Evolutionary conservation across 2,797 vertebrate species (phyloP).

Genomic region (Sebastolobus alascanus): DNA sequence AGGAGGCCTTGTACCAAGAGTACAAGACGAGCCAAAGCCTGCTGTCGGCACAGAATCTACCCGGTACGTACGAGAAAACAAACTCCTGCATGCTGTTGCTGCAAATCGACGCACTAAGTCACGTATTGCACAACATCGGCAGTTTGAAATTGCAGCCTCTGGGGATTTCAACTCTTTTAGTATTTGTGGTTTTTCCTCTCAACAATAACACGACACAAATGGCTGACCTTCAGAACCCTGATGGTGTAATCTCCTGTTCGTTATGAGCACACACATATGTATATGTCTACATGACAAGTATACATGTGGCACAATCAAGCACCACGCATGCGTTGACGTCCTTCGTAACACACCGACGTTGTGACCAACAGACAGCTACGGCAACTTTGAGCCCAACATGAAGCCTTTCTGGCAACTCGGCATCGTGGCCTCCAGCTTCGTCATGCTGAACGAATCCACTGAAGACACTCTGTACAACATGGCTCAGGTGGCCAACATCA

Average conservation of each 20-base stretch:
- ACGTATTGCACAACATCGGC: conserved; percentile 6
- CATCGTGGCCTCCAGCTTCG: conserved; percentile 85
- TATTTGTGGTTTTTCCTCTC: conserved; percentile 4
- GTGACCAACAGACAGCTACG: conserved; percentile 86
- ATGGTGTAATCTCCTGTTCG: neutral
- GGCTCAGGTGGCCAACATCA: conserved; percentile 88
- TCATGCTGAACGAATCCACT: conserved; percentile 91
- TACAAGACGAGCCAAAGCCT: conserved; percentile 79
- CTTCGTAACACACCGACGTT: neutral
- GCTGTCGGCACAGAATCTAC: conserved; percentile 85
- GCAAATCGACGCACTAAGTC: neutral
- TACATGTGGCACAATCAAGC: neutral
- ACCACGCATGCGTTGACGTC: neutral
- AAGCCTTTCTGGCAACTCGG: conserved; percentile 88
- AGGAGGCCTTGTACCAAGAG: conserved; percentile 87
- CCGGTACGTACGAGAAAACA: conserved; percentile 84
- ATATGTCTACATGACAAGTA: neutral
- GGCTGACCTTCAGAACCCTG: neutral
- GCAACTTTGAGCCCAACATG: conserved; percentile 86
- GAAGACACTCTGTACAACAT: conserved; percentile 90
- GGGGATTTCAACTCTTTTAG: conserved; percentile 7
- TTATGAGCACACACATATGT: neutral
- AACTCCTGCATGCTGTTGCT: neutral
- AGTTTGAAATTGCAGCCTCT: neutral
- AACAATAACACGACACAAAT: neutral